Evolutionary conservation across 37 sponge, comb jelly and placozoan genomes (phyloP).

Genomic region (Eunapius fragilis): DNA sequence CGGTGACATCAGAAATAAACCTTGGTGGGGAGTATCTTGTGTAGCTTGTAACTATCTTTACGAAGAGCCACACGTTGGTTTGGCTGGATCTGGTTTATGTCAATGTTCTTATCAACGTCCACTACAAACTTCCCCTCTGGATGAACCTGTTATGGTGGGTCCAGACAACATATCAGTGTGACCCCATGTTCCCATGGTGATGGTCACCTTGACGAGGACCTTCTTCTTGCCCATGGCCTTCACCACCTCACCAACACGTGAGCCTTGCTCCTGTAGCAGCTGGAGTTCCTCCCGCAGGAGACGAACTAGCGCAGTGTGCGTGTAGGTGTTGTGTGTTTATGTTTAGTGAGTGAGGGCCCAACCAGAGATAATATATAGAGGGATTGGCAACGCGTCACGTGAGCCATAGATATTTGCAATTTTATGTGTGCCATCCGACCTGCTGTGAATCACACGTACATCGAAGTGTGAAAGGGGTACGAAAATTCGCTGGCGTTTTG

Average conservation of each 20-base stretch:
- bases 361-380: no score
- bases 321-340: neutral
- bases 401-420: no score
- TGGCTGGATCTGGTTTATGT: slow-evolving; percentile 79
- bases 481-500: no score
- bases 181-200: no score
- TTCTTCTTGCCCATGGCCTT: slow-evolving; percentile 99
- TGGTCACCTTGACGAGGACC: slow-evolving; percentile 92
- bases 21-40: slow-evolving; percentile 98
- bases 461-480: no score
- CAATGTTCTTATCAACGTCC: slow-evolving; percentile 92
- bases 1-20: slow-evolving; percentile 22
- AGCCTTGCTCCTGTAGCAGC: slow-evolving; percentile 94
- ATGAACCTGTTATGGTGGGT: slow-evolving; percentile 70
- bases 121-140: slow-evolving; percentile 99
- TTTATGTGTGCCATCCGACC: no score
- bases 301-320: slow-evolving; percentile 66
- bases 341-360: slow-evolving; percentile 1
- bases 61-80: slow-evolving; percentile 91
- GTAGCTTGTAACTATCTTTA: slow-evolving; percentile 95
- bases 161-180: no score
- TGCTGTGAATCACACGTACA: no score
- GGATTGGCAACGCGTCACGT: no score
- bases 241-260: slow-evolving; percentile 96
- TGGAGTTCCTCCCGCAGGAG: slow-evolving; percentile 93